Evolutionary conservation across 2,113 vertebrate genomes (phyloP).

Genomic region (Esox niger): DNA sequence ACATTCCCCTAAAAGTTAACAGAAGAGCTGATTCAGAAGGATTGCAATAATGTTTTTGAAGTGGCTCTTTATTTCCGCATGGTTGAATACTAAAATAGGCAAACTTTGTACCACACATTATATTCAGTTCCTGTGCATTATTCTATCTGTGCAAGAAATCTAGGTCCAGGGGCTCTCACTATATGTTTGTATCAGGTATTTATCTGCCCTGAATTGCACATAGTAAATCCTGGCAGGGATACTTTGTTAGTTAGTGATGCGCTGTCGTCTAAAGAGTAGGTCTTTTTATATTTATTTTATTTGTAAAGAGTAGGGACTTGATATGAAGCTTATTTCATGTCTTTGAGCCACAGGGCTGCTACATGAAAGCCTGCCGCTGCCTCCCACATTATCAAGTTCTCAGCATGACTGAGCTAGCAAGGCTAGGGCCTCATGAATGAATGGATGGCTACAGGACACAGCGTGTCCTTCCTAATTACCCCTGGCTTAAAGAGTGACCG

Average conservation of each 20-base stretch:
- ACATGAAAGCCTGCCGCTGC: constrained; percentile 10
- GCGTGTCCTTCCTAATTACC: constrained; percentile 35
- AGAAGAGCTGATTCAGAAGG: neutral
- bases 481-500: constrained; percentile 25
- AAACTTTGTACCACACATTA: neutral
- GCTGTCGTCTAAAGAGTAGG: neutral
- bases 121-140: neutral
- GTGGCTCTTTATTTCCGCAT: neutral
- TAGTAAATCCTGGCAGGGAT: neutral
- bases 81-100: neutral
- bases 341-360: neutral
- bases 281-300: too few relatives aligned
- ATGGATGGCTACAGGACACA: constrained; percentile 23
- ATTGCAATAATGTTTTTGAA: constrained; percentile 12
- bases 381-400: constrained; percentile 12
- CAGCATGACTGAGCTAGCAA: constrained; percentile 23
- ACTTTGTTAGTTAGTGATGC: neutral
- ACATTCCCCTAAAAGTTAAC: neutral
- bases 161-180: neutral
- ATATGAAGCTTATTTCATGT: constrained; percentile 3
- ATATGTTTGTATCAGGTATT: too few relatives aligned
- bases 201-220: neutral
- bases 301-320: neutral
- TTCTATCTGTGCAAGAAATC: too few relatives aligned
- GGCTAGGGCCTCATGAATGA: constrained; percentile 1